phyloP scores from a whole-genome alignment of 2,888 invertebrate genomes.

The Leucozona laternaria region DNA sequence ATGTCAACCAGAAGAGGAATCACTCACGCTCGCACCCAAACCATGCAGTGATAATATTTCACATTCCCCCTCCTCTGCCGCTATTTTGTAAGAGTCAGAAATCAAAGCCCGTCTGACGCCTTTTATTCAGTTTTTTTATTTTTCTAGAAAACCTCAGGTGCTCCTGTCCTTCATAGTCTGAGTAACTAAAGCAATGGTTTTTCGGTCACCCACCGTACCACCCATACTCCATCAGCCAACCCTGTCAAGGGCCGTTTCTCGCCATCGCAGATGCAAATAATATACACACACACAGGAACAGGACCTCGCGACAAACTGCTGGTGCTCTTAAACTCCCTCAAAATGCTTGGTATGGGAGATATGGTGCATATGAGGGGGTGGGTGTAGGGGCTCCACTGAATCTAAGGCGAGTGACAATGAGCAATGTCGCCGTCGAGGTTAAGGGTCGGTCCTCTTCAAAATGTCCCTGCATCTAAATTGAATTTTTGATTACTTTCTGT shows the following conservation, averaged over 20 bases:
- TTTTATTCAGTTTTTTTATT: background rate
- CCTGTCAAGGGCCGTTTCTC: conserved; percentile 41
- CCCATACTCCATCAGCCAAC: background rate
- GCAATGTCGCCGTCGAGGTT: conserved; percentile 70
- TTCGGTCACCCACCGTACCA: background rate
- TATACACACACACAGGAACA: conserved; percentile 50
- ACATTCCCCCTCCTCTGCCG: conserved; percentile 27
- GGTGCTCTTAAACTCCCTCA: conserved; percentile 16
- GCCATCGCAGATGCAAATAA: conserved; percentile 68
- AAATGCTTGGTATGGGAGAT: background rate
- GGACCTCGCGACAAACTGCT: conserved; percentile 61
- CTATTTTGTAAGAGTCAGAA: background rate
- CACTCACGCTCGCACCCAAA: conserved; percentile 41
- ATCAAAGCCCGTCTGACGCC: background rate
- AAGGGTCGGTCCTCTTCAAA: conserved; percentile 66
- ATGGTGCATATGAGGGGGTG: background rate
- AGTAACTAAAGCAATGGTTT: conserved; percentile 9
- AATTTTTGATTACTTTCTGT: conserved; percentile 72
- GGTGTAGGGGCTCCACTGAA: background rate
- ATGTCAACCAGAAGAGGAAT: conserved; percentile 25
- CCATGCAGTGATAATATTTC: conserved; percentile 71
- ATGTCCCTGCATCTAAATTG: conserved; percentile 71
- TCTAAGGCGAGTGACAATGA: conserved; percentile 51
- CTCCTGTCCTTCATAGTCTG: background rate
- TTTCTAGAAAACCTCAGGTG: background rate